Conservation (phyloP, 2,888 invertebrate genomes). For the Caenorhabditis sp. region DNA sequence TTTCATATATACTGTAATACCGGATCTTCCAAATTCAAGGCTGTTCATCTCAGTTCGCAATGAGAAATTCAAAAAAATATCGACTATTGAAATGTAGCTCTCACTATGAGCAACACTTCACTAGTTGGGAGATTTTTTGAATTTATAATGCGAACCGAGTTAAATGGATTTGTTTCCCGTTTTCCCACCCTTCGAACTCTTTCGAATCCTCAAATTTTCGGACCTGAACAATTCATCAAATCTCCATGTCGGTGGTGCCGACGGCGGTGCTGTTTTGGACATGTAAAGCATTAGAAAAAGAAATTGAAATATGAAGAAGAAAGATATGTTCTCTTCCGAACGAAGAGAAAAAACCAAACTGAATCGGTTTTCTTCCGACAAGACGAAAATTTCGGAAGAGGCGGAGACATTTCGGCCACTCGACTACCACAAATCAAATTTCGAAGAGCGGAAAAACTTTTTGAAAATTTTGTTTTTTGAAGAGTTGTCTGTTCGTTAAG, state of each 20-base stretch:
- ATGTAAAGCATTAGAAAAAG: slow-evolving; percentile 49
- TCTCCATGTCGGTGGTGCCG: slow-evolving; percentile 26
- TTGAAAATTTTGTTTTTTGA: slow-evolving; percentile 12
- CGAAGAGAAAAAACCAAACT: slow-evolving; percentile 17
- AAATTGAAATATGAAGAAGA: slow-evolving; percentile 19
- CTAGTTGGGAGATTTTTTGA: too few species aligned
- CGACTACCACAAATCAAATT: slow-evolving; percentile 37
- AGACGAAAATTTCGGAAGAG: slow-evolving; percentile 4
- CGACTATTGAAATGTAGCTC: too few species aligned
- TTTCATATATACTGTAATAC: too few species aligned
- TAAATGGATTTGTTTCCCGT: too few species aligned
- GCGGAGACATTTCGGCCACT: slow-evolving; percentile 30
- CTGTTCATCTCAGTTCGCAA: too few species aligned
- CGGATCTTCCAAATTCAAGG: too few species aligned
- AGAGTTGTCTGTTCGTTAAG: slow-evolving; percentile 28
- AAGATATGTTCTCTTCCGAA: neutral
- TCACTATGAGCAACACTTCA: too few species aligned
- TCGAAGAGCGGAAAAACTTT: slow-evolving; percentile 5
- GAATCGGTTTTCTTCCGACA: slow-evolving; percentile 34
- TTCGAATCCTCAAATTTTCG: neutral
- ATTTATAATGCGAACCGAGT: too few species aligned
- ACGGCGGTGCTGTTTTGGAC: slow-evolving; percentile 54
- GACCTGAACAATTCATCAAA: slow-evolving; percentile 55
- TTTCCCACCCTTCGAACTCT: neutral
- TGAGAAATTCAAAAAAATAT: too few species aligned